Base-by-base conservation (phyloP, 2,113 vertebrate genomes). In the Chelonoidis abingdonii region DNA sequence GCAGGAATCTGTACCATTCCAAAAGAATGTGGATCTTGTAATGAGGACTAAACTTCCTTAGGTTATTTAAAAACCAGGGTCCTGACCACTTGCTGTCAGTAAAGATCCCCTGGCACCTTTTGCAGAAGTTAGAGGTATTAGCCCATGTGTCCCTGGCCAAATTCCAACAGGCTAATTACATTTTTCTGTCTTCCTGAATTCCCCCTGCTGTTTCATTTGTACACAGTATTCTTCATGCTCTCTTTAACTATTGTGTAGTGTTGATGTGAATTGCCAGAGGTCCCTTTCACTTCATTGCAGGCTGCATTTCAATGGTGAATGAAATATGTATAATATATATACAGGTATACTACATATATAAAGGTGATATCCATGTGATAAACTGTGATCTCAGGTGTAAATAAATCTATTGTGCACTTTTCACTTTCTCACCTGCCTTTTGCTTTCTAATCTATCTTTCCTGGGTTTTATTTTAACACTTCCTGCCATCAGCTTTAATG, bases 301-400 rank as follows among this genome's bases (percentile, higher is more conserved):
- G 47, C 31, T 79, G 65, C 82, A 35, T 25, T 52, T 16, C 38
- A 24, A 38, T 31, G 31, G 17, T 49, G 5, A 79, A n/a, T 86
- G 54, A 75, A 3, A 2, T 4, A 1, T 69, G 65, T 82, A 76
- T 86, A 59, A 88, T 52, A 13, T 89, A 13, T 87, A 95, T 86
- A 56, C 47, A 65, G 62, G 47, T 49, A 49, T n/a, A 38, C 19
- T 22, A 38, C 8, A 38, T 59, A 0, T 75, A 27, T 92, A 78
- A 9, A 17, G 59, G n/a, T 0, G 0, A 54, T 54, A 44, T 17
- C 35, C 35, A n/a, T 1, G 14, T 92, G 35, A 82, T 49, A 93
- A 92, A 86, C 85, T 1, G 1, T 21, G 50, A 49, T 65, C 50
- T 52, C 69, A 53, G 76, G 72, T 79, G 88, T 57, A 90, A 94